Evolutionary conservation across 2,888 invertebrate genomes (phyloP), one percentile per base, ranked within the genome.

Genomic region (Boloria selene): DNA sequence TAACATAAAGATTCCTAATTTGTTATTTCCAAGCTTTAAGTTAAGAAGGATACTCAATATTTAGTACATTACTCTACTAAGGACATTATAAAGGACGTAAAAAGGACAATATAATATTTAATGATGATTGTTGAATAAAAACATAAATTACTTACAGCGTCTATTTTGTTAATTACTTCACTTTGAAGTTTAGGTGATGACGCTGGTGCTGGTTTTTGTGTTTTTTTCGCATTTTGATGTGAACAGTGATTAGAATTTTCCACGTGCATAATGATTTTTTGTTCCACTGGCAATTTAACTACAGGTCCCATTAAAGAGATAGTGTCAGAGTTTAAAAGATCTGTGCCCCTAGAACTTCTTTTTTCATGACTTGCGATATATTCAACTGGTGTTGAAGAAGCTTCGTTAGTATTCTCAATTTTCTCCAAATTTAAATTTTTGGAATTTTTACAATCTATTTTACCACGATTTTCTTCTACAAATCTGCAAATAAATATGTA

Each of bases 251-350:
- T 16, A 31, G 67, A 61, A 49, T 74, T 77, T 26, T 81, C 82
- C 52, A 82, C 13, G 49, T 81, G 80, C 90, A 90, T 85, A 13
- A 90, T 77, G 44, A 85, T 68, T 73, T 83, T 84, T 0, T 82
- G 74, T 51, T 85, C 82, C 10, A 77, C 68, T 3, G 90, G 90
- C 68, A 90, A 71, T 67, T 81, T 85, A 7, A 89, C 73, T 7
- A 89, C 84, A 0, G 88, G 87, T 0, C 86, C 87, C 31, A 70
- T 72, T 42, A 76, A 69, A 38, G 80, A 74, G 45, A 71, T 73
- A 2, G 74, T 73, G 54, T 77, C 77, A 52, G 73, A 60, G 62
- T 65, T 69, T 16, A 50, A 18, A 7, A 69, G 67, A 6, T 69
- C 64, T 45, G 61, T 53, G 47, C 63, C 60, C 52, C 61, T 71